Conservation (phyloP, 2,113 vertebrate genomes). For the Hypomesus transpacificus region DNA sequence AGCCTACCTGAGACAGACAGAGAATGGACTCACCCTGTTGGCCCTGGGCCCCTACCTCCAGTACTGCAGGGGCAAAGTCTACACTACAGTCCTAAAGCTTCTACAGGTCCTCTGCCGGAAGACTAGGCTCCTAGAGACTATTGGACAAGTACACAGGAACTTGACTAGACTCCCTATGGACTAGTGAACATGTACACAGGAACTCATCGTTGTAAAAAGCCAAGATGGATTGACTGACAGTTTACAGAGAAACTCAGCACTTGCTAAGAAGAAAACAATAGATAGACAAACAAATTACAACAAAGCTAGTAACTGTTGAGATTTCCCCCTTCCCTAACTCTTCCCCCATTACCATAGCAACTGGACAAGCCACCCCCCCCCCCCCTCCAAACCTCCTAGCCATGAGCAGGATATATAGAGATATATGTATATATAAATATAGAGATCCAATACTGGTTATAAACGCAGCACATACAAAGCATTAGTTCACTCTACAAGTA, state of each 20-base stretch:
- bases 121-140: slow-evolving; percentile 33
- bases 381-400: slow-evolving; percentile 82
- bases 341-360: slow-evolving; percentile 78
- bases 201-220: slow-evolving; percentile 37
- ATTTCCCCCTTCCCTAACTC: slow-evolving; percentile 25
- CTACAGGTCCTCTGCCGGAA: slow-evolving; percentile 35
- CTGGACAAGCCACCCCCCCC: slow-evolving; percentile 85
- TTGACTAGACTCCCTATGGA: slow-evolving; percentile 39
- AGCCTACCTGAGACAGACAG: slow-evolving; percentile 71
- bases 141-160: slow-evolving; percentile 22
- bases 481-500: slow-evolving; percentile 85
- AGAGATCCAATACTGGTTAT: slow-evolving; percentile 90
- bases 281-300: slow-evolving; percentile 43
- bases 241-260: slow-evolving; percentile 49
- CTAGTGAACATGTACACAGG: slow-evolving; percentile 18
- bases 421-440: slow-evolving; percentile 90
- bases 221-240: slow-evolving; percentile 35
- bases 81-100: too few relatives aligned
- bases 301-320: slow-evolving; percentile 60
- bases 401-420: slow-evolving; percentile 81
- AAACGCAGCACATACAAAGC: slow-evolving; percentile 85
- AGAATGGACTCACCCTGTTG: slow-evolving; percentile 1
- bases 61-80: neutral
- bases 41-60: neutral
- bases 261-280: slow-evolving; percentile 30